Evolutionary conservation across 2,797 vertebrate species (phyloP).

Genomic region (Rhinoraja longicauda): DNA sequence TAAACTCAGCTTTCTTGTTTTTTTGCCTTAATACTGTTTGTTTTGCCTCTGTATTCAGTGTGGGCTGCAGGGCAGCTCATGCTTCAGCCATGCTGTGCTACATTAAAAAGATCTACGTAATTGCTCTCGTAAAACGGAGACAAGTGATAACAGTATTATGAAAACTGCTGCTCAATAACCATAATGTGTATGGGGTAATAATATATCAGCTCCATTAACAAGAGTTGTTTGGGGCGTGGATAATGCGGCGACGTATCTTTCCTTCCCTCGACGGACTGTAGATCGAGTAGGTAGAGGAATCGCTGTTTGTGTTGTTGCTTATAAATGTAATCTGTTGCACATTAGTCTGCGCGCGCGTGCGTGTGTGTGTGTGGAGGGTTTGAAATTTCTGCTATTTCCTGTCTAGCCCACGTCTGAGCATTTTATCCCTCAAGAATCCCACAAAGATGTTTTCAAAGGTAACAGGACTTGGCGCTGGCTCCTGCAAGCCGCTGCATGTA

Average conservation of each 20-base stretch:
- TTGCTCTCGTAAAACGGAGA: background rate
- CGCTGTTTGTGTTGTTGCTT: slow-evolving; percentile 35
- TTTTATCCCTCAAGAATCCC: background rate
- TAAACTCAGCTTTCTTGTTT: background rate
- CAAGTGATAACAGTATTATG: background rate
- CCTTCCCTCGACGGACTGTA: background rate
- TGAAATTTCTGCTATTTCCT: slow-evolving; percentile 43
- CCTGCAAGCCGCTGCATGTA: background rate
- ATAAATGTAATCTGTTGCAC: slow-evolving; percentile 44
- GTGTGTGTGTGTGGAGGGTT: slow-evolving; percentile 40
- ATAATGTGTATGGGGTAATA: background rate
- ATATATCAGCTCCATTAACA: background rate
- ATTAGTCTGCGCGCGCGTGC: too few species aligned
- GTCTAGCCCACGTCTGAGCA: slow-evolving; percentile 42
- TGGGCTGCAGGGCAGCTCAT: background rate
- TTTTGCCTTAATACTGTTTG: background rate
- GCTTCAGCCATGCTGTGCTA: background rate
- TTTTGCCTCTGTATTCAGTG: background rate
- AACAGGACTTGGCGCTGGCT: background rate
- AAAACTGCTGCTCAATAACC: background rate
- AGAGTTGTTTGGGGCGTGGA: background rate
- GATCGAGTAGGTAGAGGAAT: background rate
- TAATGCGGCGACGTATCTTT: background rate
- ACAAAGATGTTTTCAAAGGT: slow-evolving; percentile 15
- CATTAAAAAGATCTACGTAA: background rate